Percentiles rank a stretch among this genome's conserved stretches.
These are phyloP conservation scores for Ganaspis sp. DNA, from an alignment of 1,140 invertebrate species.

Conservation along the genomic window DNA sequence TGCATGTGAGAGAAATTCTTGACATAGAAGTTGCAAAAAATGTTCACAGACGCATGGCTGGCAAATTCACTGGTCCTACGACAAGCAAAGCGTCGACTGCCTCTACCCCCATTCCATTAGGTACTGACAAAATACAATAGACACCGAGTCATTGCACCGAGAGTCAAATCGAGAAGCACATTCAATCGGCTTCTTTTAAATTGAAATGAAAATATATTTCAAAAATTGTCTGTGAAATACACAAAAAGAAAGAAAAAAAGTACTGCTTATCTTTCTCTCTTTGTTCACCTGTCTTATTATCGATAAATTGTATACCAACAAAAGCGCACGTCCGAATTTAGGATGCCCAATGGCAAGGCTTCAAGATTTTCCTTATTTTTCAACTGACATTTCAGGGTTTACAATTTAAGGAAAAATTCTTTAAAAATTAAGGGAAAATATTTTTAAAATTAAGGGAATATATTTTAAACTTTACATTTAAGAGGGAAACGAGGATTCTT, in stretches of 20 bases:
- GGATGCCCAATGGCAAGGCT: conserved; percentile 67
- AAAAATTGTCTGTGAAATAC: conserved; percentile 40
- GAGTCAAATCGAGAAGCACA: conserved; percentile 34
- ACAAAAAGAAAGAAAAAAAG: conserved; percentile 42
- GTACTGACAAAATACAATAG: conserved; percentile 65
- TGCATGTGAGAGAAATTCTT: conserved; percentile 45
- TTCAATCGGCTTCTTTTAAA: conserved; percentile 3
- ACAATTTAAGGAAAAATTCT: neutral
- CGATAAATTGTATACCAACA: conserved; percentile 52
- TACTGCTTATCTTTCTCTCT: conserved; percentile 52
- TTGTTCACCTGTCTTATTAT: conserved; percentile 41
- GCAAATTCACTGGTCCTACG: conserved; percentile 77
- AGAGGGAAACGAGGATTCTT: neutral
- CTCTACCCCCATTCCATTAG: conserved; percentile 77
- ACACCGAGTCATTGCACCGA: conserved; percentile 46
- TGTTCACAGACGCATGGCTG: conserved; percentile 78
- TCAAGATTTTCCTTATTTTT: conserved; percentile 13
- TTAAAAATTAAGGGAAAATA: neutral
- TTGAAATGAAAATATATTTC: conserved; percentile 35
- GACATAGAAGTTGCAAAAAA: conserved; percentile 72
- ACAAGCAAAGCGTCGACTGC: conserved; percentile 76
- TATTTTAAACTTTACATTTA: too few relatives aligned
- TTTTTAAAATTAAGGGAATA: neutral
- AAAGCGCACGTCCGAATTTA: conserved; percentile 68
- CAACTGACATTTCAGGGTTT: neutral